Evolutionary conservation across 1,140 invertebrate species (phyloP).

Genomic region (Alviniconcha marisindica): DNA sequence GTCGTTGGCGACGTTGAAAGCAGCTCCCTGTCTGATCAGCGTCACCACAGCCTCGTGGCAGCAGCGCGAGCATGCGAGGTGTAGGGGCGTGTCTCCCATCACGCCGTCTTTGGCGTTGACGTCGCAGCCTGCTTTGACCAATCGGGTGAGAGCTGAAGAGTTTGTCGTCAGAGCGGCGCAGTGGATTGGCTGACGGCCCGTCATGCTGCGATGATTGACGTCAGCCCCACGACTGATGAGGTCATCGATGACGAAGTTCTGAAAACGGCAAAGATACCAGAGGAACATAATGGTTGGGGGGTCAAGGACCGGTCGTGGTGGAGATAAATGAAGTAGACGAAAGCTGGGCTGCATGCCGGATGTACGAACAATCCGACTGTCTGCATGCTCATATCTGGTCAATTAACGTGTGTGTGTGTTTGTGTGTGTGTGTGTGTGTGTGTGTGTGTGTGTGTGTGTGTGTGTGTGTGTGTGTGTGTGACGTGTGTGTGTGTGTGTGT

Average conservation of each 20-base stretch:
- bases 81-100: constrained; percentile 56
- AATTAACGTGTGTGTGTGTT: no score
- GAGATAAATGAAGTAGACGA: no score
- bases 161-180: constrained; percentile 50
- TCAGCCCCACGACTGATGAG: constrained; percentile 3
- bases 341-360: no score
- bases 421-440: no score
- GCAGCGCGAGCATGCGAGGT: constrained; percentile 56
- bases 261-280: background rate
- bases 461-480: no score
- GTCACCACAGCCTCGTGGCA: constrained; percentile 44
- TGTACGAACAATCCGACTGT: no score
- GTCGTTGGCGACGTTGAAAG: constrained; percentile 53
- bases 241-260: background rate
- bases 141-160: constrained; percentile 36
- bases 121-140: constrained; percentile 56
- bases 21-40: constrained; percentile 54
- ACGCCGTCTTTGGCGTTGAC: constrained; percentile 54
- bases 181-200: constrained; percentile 28
- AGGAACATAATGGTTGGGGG: no score
- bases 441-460: no score
- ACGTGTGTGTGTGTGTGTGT: no score
- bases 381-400: no score
- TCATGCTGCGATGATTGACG: constrained; percentile 27
- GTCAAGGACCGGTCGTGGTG: no score